Percentiles rank a stretch among this genome's conserved stretches.
Conservation (phyloP, 2,888 invertebrate species). For the Ethmia dodecea region DNA sequence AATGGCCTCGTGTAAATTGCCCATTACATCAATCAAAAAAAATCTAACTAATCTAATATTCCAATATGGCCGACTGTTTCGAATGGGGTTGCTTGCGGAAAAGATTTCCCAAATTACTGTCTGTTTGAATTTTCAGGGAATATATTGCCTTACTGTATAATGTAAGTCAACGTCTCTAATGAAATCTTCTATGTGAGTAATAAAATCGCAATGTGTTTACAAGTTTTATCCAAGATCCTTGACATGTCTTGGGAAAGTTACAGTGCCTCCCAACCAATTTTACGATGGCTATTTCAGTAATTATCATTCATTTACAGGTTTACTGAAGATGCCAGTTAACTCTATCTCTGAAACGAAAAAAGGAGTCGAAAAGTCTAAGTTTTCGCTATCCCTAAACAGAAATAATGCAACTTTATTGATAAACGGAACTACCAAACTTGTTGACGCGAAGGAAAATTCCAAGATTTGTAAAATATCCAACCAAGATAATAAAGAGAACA, state of each 20-base stretch:
- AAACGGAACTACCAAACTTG: constrained; percentile 46
- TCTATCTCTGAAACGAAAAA: constrained; percentile 62
- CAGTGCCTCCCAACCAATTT: constrained; percentile 24
- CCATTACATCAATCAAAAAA: background rate
- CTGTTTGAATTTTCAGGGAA: constrained; percentile 36
- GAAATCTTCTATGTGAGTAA: constrained; percentile 59
- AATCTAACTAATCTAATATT: constrained; percentile 8
- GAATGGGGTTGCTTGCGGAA: constrained; percentile 52
- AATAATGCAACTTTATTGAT: constrained; percentile 62
- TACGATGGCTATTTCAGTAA: constrained; percentile 3
- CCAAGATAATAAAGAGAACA: constrained; percentile 59
- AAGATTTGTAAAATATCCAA: constrained; percentile 31
- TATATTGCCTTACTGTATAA: constrained; percentile 59
- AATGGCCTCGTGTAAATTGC: no score
- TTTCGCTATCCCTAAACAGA: constrained; percentile 60
- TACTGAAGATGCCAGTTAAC: constrained; percentile 77
- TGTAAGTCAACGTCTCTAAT: constrained; percentile 65
- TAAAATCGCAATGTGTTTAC: constrained; percentile 16
- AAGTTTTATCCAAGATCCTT: constrained; percentile 43
- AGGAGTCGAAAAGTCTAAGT: constrained; percentile 60
- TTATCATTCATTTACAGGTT: constrained; percentile 48
- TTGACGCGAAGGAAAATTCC: constrained; percentile 38
- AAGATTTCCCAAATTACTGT: constrained; percentile 43
- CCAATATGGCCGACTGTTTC: constrained; percentile 65
- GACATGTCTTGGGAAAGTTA: constrained; percentile 57